phyloP scores from a whole-genome alignment of 92 coral and sea anemone genomes.

The Epizoanthus rinbou region DNA sequence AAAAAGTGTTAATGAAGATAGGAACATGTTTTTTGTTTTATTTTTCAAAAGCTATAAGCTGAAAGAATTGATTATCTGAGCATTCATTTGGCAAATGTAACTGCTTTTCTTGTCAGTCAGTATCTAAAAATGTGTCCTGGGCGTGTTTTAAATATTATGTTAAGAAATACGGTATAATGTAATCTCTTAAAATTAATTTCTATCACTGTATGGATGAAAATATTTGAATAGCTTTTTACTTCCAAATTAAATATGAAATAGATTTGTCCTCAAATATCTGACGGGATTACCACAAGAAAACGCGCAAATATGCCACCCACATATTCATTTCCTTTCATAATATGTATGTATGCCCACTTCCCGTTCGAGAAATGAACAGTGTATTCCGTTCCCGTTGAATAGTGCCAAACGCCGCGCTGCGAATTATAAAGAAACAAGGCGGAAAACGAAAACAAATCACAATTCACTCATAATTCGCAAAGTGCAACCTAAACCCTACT shows the following conservation, averaged over 20 bases:
- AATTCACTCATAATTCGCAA: slow-evolving; percentile 42
- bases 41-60: neutral
- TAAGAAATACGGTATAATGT: no score
- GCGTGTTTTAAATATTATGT: no score
- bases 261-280: neutral
- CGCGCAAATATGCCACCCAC: neutral
- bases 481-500: slow-evolving; percentile 11
- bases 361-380: slow-evolving; percentile 30
- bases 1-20: neutral
- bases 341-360: slow-evolving; percentile 1
- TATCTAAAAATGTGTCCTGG: no score
- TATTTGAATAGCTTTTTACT: no score
- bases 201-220: no score
- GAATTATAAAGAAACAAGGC: slow-evolving; percentile 19
- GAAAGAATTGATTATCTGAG: no score
- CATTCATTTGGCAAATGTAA: no score
- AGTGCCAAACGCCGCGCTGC: slow-evolving; percentile 14
- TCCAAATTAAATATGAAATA: slow-evolving; percentile 2
- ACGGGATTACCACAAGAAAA: neutral
- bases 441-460: slow-evolving; percentile 23
- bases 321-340: neutral
- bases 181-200: no score
- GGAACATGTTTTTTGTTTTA: neutral
- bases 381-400: slow-evolving; percentile 22
- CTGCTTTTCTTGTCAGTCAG: no score